Conservation (phyloP, 2,888 invertebrate species). For the Agonopterix arenella region DNA sequence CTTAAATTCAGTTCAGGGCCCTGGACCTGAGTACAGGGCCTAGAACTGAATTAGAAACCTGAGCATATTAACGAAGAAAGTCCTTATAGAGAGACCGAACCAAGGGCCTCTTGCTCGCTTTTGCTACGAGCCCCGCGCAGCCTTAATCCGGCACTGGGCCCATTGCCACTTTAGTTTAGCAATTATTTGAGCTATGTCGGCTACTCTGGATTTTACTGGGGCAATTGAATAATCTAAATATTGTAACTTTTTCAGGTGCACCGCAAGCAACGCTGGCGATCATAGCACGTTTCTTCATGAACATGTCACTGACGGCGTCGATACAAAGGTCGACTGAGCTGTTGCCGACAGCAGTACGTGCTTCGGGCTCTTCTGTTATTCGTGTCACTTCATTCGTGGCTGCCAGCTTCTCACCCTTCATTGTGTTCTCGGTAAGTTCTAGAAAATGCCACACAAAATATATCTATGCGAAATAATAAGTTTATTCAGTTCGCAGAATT, state of each 20-base stretch:
- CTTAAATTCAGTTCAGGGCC: too few relatives aligned
- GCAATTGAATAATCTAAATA: neutral
- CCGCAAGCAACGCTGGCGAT: slow-evolving; percentile 54
- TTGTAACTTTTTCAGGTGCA: slow-evolving; percentile 28
- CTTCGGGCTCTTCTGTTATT: slow-evolving; percentile 53
- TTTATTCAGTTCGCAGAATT: neutral
- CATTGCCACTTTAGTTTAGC: too few relatives aligned
- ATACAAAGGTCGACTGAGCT: slow-evolving; percentile 68
- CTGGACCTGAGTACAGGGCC: too few relatives aligned
- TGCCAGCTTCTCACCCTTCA: slow-evolving; percentile 55
- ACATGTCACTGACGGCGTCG: slow-evolving; percentile 62
- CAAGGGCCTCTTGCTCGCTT: too few relatives aligned
- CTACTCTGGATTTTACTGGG: too few relatives aligned
- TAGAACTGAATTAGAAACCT: too few relatives aligned
- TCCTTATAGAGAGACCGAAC: too few relatives aligned
- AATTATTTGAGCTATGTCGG: too few relatives aligned
- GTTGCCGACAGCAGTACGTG: slow-evolving; percentile 58
- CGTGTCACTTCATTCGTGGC: slow-evolving; percentile 61
- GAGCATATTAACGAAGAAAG: too few relatives aligned
- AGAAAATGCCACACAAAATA: neutral
- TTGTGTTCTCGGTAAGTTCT: slow-evolving; percentile 53
- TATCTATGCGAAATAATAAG: too few relatives aligned
- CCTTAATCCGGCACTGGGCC: too few relatives aligned
- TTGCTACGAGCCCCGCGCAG: too few relatives aligned
- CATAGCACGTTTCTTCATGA: slow-evolving; percentile 59